Base-by-base conservation (phyloP, 1,140 invertebrate species). In the Choristoneura fumiferana region DNA sequence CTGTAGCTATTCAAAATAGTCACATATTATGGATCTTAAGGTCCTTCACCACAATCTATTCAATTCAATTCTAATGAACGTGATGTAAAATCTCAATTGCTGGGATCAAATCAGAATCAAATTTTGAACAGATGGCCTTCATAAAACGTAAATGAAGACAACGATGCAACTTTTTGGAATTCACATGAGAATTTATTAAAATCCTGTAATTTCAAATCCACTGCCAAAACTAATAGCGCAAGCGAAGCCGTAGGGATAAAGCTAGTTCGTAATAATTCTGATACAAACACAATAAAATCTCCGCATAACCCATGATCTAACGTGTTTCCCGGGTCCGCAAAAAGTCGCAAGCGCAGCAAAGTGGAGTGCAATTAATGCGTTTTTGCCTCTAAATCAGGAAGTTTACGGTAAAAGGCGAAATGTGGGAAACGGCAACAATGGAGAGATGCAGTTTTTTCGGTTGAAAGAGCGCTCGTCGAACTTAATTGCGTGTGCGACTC, bases 351-450 rank as follows among this genome's bases (percentile, higher is more conserved):
- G 52, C 60, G 57, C 67, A 71, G 57, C 68, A 73, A 78, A 69
- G 65, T 67, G 66, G 80, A 78, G 78, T 78, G 80, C 78, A 83
- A 87, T 85, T 87, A 83, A 78, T 80, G 73, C 54, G 65, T 85
- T 87, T 85, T 87, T 87, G 72, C 75, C 14, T 43, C 60, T 63
- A 74, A 76, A 81, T 76, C 70, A 85, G 84, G 84, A 87, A 87
- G 84, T 65, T 78, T 85, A 81, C 84, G 75, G 84, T 87, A 85
- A 82, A 79, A 73, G 73, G 74, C 82, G 79, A 87, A 85, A 85
- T 85, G 84, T 87, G 84, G 81, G 84, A 87, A 80, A 74, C 62
- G 61, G 67, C 59, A 76, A 85, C 82, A 87, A 87, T 87, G 71
- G 74, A 80, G 78, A 85, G 76, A 80, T 79, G 78, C 60, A 63